Evolutionary conservation across 2,113 vertebrate species (phyloP).

Genomic region (Grammomys dolichurus): DNA sequence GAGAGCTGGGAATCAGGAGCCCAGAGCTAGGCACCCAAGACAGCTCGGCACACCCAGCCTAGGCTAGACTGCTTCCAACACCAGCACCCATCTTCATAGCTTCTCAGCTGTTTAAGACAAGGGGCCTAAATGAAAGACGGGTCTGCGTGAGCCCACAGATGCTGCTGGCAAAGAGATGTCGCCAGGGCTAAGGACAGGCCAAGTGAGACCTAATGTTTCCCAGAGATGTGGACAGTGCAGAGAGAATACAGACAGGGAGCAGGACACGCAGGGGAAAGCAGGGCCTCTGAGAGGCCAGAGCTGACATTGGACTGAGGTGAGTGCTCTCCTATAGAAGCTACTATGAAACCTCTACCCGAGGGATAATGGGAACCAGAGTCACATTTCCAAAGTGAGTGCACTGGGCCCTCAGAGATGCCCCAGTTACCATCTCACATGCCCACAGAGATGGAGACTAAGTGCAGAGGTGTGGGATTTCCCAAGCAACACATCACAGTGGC

Average conservation of each 20-base stretch:
- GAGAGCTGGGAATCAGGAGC: not conserved
- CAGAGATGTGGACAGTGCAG: not conserved
- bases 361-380: not conserved
- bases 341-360: not conserved
- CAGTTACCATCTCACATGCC: not conserved
- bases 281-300: not conserved
- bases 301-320: not conserved
- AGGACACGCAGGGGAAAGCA: not conserved
- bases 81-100: not conserved
- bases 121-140: not conserved
- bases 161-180: not conserved
- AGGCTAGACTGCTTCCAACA: not conserved
- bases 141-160: not conserved
- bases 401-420: not conserved
- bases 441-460: not conserved
- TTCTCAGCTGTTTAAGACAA: not conserved
- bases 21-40: not conserved
- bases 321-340: not conserved
- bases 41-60: not conserved
- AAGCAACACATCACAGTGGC: not conserved
- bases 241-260: not conserved
- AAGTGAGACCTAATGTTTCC: not conserved
- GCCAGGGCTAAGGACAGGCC: not conserved
- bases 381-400: not conserved
- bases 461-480: not conserved